These are phyloP conservation scores for Drosophila ogumai DNA, from an alignment of 1,140 invertebrate genomes.

Conservation along the genomic window DNA sequence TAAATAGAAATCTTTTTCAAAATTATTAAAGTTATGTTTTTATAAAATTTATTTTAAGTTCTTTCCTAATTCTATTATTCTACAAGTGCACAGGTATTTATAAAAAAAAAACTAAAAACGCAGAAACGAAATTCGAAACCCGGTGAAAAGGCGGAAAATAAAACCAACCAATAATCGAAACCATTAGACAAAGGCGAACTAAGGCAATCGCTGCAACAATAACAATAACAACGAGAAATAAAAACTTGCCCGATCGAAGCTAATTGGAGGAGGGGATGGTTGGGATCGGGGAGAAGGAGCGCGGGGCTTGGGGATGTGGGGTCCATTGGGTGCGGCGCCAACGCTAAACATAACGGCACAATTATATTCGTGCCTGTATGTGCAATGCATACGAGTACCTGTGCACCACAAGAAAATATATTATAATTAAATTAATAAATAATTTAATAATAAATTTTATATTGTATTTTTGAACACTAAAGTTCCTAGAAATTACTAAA, in stretches of 20 bases:
- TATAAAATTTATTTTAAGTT: too few species aligned
- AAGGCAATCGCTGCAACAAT: slow-evolving; percentile 27
- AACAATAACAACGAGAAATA: slow-evolving; percentile 41
- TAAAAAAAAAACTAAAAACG: neutral
- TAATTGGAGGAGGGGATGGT: slow-evolving; percentile 43
- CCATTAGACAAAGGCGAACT: slow-evolving; percentile 67
- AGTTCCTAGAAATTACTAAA: too few species aligned
- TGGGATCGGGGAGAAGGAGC: slow-evolving; percentile 1
- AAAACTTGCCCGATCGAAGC: slow-evolving; percentile 39
- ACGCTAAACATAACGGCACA: slow-evolving; percentile 75
- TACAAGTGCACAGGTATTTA: slow-evolving; percentile 42
- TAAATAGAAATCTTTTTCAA: too few species aligned
- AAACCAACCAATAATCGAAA: slow-evolving; percentile 63
- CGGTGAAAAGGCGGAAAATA: slow-evolving; percentile 19
- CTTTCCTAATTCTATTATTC: too few species aligned
- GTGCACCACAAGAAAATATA: too few species aligned
- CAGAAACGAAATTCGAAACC: slow-evolving; percentile 17
- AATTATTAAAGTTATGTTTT: too few species aligned
- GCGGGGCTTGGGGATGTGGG: neutral
- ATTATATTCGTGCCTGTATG: slow-evolving; percentile 56
- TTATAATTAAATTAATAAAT: too few species aligned
- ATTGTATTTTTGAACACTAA: too few species aligned
- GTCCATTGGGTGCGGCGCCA: slow-evolving; percentile 71
- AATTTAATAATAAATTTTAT: too few species aligned
- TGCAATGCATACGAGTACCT: slow-evolving; percentile 5